A percentile compares a stretch with the other conserved stretches of the same genome.
These are phyloP conservation scores for Coenonympha arcania DNA, from an alignment of 2,888 invertebrate species.

Conservation along the genomic window DNA sequence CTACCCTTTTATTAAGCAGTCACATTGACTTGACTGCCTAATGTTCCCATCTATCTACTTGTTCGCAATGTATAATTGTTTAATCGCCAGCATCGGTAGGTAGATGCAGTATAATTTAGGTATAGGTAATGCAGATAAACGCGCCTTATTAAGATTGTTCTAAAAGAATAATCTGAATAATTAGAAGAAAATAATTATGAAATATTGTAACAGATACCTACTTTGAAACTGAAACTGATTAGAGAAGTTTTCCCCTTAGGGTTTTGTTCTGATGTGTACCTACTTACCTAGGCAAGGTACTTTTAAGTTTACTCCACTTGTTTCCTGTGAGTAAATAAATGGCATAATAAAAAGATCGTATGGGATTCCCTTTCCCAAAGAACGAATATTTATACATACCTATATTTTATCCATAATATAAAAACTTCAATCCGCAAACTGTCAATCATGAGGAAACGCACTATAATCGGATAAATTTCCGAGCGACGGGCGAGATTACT, in stretches of 20 bases:
- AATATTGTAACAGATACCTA: no score
- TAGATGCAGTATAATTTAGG: background rate
- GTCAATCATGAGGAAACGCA: conserved; percentile 36
- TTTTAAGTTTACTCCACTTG: no score
- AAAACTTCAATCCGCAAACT: conserved; percentile 2
- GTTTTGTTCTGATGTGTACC: no score
- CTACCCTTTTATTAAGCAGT: conserved; percentile 68
- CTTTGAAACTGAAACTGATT: no score
- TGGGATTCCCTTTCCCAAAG: no score
- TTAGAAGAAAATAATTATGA: no score
- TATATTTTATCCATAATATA: background rate
- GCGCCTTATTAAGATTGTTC: no score
- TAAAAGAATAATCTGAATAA: no score
- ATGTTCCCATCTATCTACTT: conserved; percentile 46
- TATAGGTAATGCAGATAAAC: background rate
- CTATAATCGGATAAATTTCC: conserved; percentile 65
- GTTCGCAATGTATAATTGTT: conserved; percentile 26
- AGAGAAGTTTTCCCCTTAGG: no score
- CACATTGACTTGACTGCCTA: conserved; percentile 62
- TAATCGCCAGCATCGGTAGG: conserved; percentile 17
- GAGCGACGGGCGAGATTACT: conserved; percentile 60
- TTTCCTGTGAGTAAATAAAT: no score
- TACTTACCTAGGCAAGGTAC: no score
- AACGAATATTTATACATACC: background rate
- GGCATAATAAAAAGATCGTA: no score